phyloP scores from a whole-genome alignment of 1,140 invertebrate species.

The Augochlora pura region DNA sequence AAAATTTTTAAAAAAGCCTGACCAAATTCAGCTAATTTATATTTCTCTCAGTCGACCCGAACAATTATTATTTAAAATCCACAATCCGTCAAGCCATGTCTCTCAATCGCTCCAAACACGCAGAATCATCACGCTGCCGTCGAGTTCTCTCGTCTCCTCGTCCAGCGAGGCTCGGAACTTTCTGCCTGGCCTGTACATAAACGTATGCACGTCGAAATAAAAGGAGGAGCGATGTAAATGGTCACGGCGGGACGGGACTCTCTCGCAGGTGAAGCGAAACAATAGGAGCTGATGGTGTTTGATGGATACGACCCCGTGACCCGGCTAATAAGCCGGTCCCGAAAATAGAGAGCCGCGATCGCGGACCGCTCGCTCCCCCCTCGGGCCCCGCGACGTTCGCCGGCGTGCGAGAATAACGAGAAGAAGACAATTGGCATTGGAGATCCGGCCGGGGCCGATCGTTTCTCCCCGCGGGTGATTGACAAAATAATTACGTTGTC shows the following conservation, averaged over 20 bases:
- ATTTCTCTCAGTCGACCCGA: too few species aligned
- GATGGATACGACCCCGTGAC: constrained; percentile 67
- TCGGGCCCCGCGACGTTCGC: not conserved
- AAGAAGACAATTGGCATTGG: constrained; percentile 50
- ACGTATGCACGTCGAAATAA: constrained; percentile 28
- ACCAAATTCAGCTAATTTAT: too few species aligned
- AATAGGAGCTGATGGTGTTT: constrained; percentile 65
- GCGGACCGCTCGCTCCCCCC: constrained; percentile 41
- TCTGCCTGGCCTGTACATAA: constrained; percentile 44
- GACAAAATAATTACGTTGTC: constrained; percentile 61
- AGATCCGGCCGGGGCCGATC: constrained; percentile 26
- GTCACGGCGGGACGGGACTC: constrained; percentile 25
- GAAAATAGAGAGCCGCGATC: constrained; percentile 59
- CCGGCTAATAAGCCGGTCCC: constrained; percentile 61
- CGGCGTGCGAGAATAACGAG: constrained; percentile 19
- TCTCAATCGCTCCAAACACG: too few species aligned
- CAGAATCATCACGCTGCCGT: too few species aligned
- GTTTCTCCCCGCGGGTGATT: constrained; percentile 44
- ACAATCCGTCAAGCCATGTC: too few species aligned
- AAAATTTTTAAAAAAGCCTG: too few species aligned
- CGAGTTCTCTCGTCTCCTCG: too few species aligned
- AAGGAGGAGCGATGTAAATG: constrained; percentile 43
- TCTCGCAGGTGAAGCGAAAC: constrained; percentile 62
- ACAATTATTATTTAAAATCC: too few species aligned
- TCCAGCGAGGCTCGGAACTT: constrained; percentile 25